Base-by-base conservation (phyloP, 2,797 vertebrate genomes). In the Schizothorax lantsangensis region DNA sequence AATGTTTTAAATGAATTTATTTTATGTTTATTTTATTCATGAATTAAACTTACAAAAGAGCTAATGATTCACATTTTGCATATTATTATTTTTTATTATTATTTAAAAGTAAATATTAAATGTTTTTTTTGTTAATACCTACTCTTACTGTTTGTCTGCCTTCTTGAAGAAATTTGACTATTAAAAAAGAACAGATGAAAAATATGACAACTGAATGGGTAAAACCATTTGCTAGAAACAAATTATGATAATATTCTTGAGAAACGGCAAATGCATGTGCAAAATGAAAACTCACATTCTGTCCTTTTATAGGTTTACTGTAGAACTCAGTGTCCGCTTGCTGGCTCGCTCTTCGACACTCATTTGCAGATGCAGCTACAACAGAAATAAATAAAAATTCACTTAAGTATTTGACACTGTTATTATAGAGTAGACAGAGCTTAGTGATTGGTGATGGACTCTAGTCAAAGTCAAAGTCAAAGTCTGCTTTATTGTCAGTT, bases 231-330 rank as follows among this genome's bases (percentile, higher is more conserved):
- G 26, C 43, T 9, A 21, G 54, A 30, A 45, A 52, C 54, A 54
- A 81, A n/a, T 33, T 52, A 71, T 71, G 45, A 57, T 47, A 33
- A 47, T 68, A 77, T 85, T 17, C 36, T 68, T 66, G 2, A 73
- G 30, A 47, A 84, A 84, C 33, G 49, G 36, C 38, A 66, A 26
- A 62, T 71, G 33, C 47, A 33, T 75, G 30, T 40, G 49, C 26
- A 49, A 78, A 75, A 69, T 77, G 75, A 69, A 88, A 77, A 94
- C 94, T 91, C 85, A 95, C 94, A 78, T 92, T 89, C 47, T 93
- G 93, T 86, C 91, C 93, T 94, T 93, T 95, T 33, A 93, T 84
- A 1, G 95, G 92, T 89, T 94, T 94, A 92, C 93, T 95, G 92
- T 95, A 94, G 89, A 94, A 94, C 62, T 92, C 92, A 0, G 88